A percentile compares a stretch with the other conserved stretches of the same genome.
These are phyloP conservation scores for Drosophila subsilvestris DNA, from an alignment of 2,888 invertebrate species.

Conservation along the genomic window DNA sequence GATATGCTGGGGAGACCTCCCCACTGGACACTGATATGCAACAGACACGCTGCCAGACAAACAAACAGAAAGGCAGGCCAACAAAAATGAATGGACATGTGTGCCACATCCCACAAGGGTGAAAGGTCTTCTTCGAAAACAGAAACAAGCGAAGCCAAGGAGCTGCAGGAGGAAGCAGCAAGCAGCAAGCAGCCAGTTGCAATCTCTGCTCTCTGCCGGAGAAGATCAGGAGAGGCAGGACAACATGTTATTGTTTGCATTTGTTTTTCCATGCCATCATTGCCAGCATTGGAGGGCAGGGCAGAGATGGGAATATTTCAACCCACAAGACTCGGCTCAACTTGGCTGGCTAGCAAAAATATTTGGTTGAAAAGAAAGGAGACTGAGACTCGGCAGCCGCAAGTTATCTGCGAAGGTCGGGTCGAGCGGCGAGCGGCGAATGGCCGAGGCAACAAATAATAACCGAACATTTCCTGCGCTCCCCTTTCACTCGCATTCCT, in stretches of 20 bases:
- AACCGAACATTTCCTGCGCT: constrained; percentile 39
- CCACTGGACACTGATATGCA: constrained; percentile 55
- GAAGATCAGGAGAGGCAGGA: constrained; percentile 5
- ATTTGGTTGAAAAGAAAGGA: constrained; percentile 34
- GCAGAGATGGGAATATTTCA: too few relatives aligned
- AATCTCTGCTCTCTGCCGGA: too few relatives aligned
- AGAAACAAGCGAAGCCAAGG: constrained; percentile 17
- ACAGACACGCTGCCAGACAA: constrained; percentile 41
- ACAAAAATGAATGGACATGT: constrained; percentile 33
- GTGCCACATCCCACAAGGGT: constrained; percentile 24
- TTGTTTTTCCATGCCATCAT: constrained; percentile 25
- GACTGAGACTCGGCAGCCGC: constrained; percentile 29
- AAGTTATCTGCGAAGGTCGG: constrained; percentile 41
- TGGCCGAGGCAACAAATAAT: constrained; percentile 43
- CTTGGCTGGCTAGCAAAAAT: constrained; percentile 46
- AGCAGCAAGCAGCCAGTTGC: neutral
- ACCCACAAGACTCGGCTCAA: constrained; percentile 6
- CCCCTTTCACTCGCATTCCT: constrained; percentile 13
- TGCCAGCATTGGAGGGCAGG: neutral
- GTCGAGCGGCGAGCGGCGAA: constrained; percentile 6
- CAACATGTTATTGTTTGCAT: constrained; percentile 37
- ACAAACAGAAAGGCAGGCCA: constrained; percentile 22
- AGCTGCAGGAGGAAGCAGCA: neutral
- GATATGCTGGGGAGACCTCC: constrained; percentile 28
- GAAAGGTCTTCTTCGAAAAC: constrained; percentile 25